Evolutionary conservation across 1,140 invertebrate species (phyloP), one percentile per base, ranked within the genome.

Genomic region (Tribolium madens): DNA sequence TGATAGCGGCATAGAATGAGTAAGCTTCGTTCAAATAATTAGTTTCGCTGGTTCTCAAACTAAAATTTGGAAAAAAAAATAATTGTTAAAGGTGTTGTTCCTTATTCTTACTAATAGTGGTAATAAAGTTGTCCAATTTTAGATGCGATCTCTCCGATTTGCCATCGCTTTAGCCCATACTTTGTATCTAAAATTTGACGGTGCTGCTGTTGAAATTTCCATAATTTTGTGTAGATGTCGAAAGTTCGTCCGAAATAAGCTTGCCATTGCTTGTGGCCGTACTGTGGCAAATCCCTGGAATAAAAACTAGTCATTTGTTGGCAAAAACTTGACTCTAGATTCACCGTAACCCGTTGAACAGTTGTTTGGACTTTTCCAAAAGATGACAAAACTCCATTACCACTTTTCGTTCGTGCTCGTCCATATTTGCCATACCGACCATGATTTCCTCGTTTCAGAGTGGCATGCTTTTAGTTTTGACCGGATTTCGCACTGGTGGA

Each of bases 71-170:
- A 17, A 64, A 48, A 76, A 91, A 42, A 0, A 7, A 26, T 5
- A 26, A 26, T 26, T 26, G n/a, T n/a, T n/a, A n/a, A n/a, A n/a
- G n/a, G n/a, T n/a, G n/a, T 26, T 26, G 3, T 26, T 21, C 18
- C 36, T 7, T 7, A 9, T 1, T 21, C 94, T 93, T 89, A 96
- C 95, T 99, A 99, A 87, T 98, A 99, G 87, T 99, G 97, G 86
- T 99, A 99, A 88, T 99, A 99, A 13, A 99, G 92, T 87, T 99
- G 97, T 77, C 97, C 97, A 86, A 99, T 99, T 90, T 99, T 99
- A 7, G 96, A 98, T 9, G 97, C 97, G 78, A 99, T 98, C 88
- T 99, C 97, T 60, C 97, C 97, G 82, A 99, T 99, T 88, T 99
- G 97, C 97, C 97, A 99, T 79, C 97, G 88, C 83, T 99, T 99